Evolutionary conservation across 2,113 vertebrate genomes (phyloP), one percentile per base, ranked within the genome.

Genomic region (Raphicerus campestris): DNA sequence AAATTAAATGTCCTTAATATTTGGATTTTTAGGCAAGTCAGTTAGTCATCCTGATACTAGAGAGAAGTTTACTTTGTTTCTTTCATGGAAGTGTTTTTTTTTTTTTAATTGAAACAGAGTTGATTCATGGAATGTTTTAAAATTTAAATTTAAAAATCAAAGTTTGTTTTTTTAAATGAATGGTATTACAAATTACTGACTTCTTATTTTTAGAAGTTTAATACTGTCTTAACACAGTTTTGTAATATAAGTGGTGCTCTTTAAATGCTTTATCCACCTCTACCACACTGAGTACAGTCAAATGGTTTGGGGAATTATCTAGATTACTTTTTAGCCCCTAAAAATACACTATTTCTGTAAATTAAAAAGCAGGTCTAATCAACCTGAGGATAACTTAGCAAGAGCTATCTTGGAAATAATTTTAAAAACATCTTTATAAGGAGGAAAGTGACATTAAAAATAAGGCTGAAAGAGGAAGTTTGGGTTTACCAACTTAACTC

Each of bases 361-460:
- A 90, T 81, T 51, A 51, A 96, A 87, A 88, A 81, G 77, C 10
- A 91, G 66, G 60, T 73, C 77, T 60, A 39, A 81, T 47, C 80
- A 91, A 90, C 19, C 35, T 70, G 81, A 95, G 45, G 32, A 81
- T 90, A 92, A 84, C 1, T 47, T 77, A 93, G 78, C 30, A 89
- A 88, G 53, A 85, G 17, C 30, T 42, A 89, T 0, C 77, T 83
- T 89, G 11, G 9, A 92, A 56, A 45, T 58, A 81, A 32, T 80
- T 85, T 77, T 89, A 63, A 90, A 92, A 78, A 94, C 56, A 87
- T 60, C 30, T 58, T 94, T 63, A 55, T 35, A 88, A 86, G 86
- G 26, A 81, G 58, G 93, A 92, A 83, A 90, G 16, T 66, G 55
- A 86, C 60, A 88, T 77, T 86, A 63, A 94, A 96, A 94, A 80